phyloP scores from a whole-genome alignment of 2,113 vertebrate genomes.

The Spheniscus mendiculus region DNA sequence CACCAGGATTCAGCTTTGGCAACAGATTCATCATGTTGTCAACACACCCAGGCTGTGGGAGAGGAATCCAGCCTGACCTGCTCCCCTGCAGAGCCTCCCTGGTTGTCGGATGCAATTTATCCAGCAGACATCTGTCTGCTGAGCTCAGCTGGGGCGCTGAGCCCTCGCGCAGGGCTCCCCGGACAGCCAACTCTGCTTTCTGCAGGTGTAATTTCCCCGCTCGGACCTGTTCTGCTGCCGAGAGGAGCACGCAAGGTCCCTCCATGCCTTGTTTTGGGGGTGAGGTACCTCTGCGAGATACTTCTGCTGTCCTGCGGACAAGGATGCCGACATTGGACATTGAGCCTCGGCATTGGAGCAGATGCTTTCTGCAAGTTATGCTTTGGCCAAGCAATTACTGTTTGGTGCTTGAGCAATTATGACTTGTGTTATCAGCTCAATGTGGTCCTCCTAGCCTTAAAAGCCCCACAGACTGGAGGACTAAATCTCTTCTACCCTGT shows the following conservation, averaged over 20 bases:
- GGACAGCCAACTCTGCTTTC: background rate
- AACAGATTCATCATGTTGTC: background rate
- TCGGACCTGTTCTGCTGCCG: background rate
- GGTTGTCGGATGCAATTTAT: slow-evolving; percentile 24
- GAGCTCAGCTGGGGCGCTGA: background rate
- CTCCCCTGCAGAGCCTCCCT: slow-evolving; percentile 16
- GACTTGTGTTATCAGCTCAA: background rate
- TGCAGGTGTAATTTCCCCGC: background rate
- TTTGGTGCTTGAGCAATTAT: background rate
- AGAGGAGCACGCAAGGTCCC: fast-evolving
- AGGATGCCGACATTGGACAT: fast-evolving
- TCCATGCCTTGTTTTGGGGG: background rate
- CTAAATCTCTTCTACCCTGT: background rate
- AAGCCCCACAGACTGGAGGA: background rate
- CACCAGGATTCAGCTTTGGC: background rate
- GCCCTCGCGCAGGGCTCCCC: background rate
- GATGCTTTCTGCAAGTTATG: background rate
- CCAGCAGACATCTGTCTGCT: slow-evolving; percentile 53
- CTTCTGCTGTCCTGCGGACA: background rate
- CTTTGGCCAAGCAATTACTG: background rate
- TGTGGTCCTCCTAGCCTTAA: background rate
- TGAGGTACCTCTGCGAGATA: background rate
- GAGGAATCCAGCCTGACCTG: slow-evolving; percentile 53
- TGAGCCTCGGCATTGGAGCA: background rate
- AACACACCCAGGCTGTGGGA: slow-evolving; percentile 59